Evolutionary conservation across 2,888 invertebrate species (phyloP).

Genomic region (Epistrophe eligans): DNA sequence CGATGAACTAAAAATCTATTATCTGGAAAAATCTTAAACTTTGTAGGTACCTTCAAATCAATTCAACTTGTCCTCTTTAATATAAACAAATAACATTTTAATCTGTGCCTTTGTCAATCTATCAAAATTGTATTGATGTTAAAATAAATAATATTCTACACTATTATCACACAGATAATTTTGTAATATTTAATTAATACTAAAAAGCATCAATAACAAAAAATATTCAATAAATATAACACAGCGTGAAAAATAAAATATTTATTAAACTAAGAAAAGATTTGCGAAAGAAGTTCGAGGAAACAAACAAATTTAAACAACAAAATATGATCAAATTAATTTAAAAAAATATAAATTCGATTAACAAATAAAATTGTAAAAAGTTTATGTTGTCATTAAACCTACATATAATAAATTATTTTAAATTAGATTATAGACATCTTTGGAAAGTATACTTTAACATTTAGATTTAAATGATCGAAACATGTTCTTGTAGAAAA

Average conservation of each 20-base stretch:
- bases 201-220: neutral
- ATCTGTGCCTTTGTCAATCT: slow-evolving; percentile 18
- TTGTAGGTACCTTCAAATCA: neutral
- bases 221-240: neutral
- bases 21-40: neutral
- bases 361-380: slow-evolving; percentile 53
- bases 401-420: neutral
- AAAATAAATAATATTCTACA: neutral
- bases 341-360: slow-evolving; percentile 33
- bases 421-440: slow-evolving; percentile 20
- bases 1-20: neutral
- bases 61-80: neutral
- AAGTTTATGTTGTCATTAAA: slow-evolving; percentile 19
- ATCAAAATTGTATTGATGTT: slow-evolving; percentile 2
- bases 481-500: slow-evolving; percentile 49
- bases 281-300: neutral
- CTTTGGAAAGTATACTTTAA: slow-evolving; percentile 45
- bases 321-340: slow-evolving; percentile 13
- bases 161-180: neutral
- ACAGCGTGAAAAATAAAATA: neutral
- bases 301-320: neutral
- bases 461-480: slow-evolving; percentile 29
- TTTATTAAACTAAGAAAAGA: neutral
- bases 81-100: slow-evolving; percentile 19
- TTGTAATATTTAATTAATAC: neutral